Percentiles rank a stretch among this genome's conserved stretches.
Conservation (phyloP, 2,113 vertebrate species). For the Ceuthmochares aereus region DNA sequence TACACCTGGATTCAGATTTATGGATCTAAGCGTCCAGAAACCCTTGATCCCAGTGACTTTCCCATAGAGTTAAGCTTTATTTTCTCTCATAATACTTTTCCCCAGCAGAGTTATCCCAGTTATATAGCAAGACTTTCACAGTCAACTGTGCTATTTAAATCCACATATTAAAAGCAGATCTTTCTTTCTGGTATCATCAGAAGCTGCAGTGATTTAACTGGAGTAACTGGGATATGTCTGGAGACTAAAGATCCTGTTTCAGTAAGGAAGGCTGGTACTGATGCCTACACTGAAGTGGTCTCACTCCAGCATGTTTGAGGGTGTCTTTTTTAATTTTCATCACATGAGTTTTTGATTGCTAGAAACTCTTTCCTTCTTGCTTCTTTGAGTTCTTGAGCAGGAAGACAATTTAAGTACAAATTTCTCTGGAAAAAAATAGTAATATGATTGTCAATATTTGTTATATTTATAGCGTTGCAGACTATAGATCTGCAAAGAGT, state of each 20-base stretch:
- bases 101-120: neutral
- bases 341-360: neutral
- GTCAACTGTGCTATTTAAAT: slow-evolving; percentile 3
- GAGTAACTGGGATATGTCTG: neutral
- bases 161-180: neutral
- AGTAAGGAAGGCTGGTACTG: neutral
- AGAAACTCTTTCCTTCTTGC: neutral
- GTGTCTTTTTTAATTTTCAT: slow-evolving; percentile 16
- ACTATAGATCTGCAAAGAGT: slow-evolving; percentile 2
- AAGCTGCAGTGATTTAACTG: neutral
- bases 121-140: neutral
- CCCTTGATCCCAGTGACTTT: neutral
- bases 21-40: neutral
- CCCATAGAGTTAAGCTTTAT: neutral
- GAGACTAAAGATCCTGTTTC: neutral
- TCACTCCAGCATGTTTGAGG: neutral
- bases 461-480: neutral
- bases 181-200: neutral
- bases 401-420: neutral
- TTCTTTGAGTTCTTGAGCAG: neutral
- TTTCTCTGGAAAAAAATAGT: neutral
- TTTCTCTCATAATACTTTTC: neutral
- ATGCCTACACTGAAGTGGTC: neutral
- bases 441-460: neutral
- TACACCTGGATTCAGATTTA: neutral